phyloP scores from a whole-genome alignment of 1,140 invertebrate species.

The Sarcophaga peregrina region DNA sequence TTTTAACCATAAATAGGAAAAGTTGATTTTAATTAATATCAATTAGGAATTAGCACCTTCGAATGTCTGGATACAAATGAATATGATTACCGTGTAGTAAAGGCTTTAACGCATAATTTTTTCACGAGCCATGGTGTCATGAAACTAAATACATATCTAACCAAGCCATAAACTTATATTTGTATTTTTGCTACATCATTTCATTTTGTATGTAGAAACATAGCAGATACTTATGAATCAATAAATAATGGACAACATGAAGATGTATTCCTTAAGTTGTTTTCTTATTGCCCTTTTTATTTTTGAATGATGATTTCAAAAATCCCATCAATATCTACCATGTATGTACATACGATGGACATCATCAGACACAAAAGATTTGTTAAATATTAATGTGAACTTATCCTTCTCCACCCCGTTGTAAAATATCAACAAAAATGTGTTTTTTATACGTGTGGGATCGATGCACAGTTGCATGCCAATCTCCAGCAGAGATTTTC shows the following conservation, averaged over 20 bases:
- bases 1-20: too few species aligned
- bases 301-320: constrained; percentile 28
- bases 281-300: not conserved
- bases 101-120: not conserved
- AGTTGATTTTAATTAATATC: too few species aligned
- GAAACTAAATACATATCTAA: not conserved
- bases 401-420: not conserved
- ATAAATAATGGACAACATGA: constrained; percentile 29
- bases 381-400: not conserved
- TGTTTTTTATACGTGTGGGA: constrained; percentile 19
- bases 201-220: not conserved
- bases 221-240: not conserved
- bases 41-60: too few species aligned
- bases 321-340: constrained; percentile 8
- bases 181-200: constrained; percentile 30
- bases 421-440: not conserved
- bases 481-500: constrained; percentile 34
- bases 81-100: not conserved
- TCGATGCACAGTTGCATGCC: constrained; percentile 22
- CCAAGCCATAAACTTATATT: not conserved
- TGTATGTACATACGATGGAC: not conserved
- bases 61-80: too few species aligned
- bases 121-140: constrained; percentile 11
- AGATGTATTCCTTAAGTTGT: not conserved
- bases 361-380: constrained; percentile 25